Base-by-base conservation (phyloP, 2,888 invertebrate species). In the Drosophila ezoana region DNA sequence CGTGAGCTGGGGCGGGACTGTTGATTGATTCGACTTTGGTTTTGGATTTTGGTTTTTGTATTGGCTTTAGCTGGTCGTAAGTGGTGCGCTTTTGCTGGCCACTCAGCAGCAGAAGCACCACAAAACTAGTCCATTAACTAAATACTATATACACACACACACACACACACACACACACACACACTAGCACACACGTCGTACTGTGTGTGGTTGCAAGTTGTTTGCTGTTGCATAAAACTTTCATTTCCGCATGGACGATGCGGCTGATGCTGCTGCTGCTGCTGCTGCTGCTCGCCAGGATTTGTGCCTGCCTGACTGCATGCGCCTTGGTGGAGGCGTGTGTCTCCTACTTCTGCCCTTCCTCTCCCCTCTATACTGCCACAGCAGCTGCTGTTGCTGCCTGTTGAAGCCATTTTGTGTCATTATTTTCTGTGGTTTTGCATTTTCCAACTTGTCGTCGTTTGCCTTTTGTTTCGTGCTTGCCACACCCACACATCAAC, bases 351-450 rank as follows among this genome's bases (percentile, higher is more conserved):
- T 23, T 23, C 6, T 6, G 6, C 6, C 0, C 18, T 38, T 28
- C 32, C 37, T 14, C 9, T 16, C 35, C 47, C 47, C 40, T 18
- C 33, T 14, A 32, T n/a, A 8, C 13, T 2, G 32, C 4, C 32
- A n/a, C n/a, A 23, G 43, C 28, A 38, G 61, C 64, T 16, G 47
- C 28, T 41, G 49, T 32, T 32, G 59, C 28, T 57, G 78, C 59
- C 75, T 68, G 73, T 73, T 79, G 65, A 70, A 72, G 78, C 72
- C 75, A 76, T 82, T 86, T 86, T 86, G 78, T 80, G 77, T 78
- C 83, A 78, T 86, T 83, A 86, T 82, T 73, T 86, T 80, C 65
- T 83, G 82, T 76, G 82, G 81, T 85, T 85, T 77, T 85, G 85
- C 82, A 85, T 81, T 81, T 85, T 74, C 85, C 82, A 72, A 70